Base-by-base conservation (phyloP, 2,888 invertebrate species). In the Cristatella mucedo region DNA sequence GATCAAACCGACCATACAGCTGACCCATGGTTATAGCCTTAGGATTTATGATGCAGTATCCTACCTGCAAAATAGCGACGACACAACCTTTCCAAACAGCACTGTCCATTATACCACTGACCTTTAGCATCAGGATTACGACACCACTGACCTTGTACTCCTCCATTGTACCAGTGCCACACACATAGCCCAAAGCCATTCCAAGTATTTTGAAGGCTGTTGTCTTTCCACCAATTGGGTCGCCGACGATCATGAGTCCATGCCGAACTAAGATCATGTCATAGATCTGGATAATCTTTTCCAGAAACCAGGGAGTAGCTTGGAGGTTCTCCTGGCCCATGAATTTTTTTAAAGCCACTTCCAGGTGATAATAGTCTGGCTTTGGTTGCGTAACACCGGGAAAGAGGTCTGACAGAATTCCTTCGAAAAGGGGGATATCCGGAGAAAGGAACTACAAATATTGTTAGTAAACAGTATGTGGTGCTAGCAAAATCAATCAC, bases 181-280 rank as follows among this genome's bases (percentile, higher is more conserved):
- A 46, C 3, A 63, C 51, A 30, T 55, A 51, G 3, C 50, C 51
- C 3, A 63, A 49, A 2, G 60, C 46, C 4, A 49, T 53, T 6
- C 56, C 53, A 29, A 64, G 47, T 2, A 51, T 52, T 29, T 54
- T 53, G 42, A 56, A 55, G 4, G 63, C 59, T 4, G 52, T 53
- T 0, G 61, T 59, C 46, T 65, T 65, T 5, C 65, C 65, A n/a
- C 55, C 61, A 1, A 63, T 50, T 2, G 62, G 57, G 39, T 61
- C 62, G 4, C 65, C 65, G 7, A 64, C 63, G 30, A 64, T 57
- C 62, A 64, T 64, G 40, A 64, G 52, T 19, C 65, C 65, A 45
- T 65, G 65, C 13, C 63, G 52, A 11, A 63, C 63, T 37, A 60
- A 46, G 33, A 65, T 57, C 63, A 65, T 64, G 47, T 65, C 63